These are phyloP conservation scores for Alosa sapidissima DNA, from an alignment of 2,797 vertebrate species.

Conservation along the genomic window DNA sequence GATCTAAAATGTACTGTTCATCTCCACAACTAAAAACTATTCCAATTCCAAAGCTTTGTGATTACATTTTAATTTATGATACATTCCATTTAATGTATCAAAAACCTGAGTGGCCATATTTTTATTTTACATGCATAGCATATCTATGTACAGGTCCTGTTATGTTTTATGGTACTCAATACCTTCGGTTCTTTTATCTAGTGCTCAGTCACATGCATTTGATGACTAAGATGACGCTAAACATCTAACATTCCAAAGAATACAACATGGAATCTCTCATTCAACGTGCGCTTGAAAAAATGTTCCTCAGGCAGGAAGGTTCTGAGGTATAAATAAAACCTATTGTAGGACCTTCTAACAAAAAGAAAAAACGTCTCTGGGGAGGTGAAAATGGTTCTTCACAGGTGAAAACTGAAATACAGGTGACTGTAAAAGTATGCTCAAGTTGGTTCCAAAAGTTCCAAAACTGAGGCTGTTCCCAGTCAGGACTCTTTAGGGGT, in stretches of 20 bases:
- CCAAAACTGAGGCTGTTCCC: neutral
- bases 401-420: neutral
- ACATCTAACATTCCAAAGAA: conserved; percentile 7
- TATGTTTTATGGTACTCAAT: conserved; percentile 36
- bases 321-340: conserved; percentile 18
- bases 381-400: neutral
- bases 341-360: neutral
- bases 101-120: conserved; percentile 63
- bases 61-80: neutral
- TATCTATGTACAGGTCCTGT: conserved; percentile 50
- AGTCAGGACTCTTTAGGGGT: neutral
- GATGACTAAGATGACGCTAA: neutral
- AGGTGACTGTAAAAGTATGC: neutral
- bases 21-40: neutral
- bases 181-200: conserved; percentile 37
- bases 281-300: neutral
- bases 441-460: neutral
- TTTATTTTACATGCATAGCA: conserved; percentile 67
- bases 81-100: conserved; percentile 50
- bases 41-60: neutral
- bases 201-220: conserved; percentile 28
- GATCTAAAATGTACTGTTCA: conserved; percentile 6
- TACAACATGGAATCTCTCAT: neutral
- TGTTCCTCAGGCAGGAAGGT: neutral
- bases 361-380: neutral